phyloP scores from a whole-genome alignment of 2,113 vertebrate genomes.

The Dissostichus mawsoni region DNA sequence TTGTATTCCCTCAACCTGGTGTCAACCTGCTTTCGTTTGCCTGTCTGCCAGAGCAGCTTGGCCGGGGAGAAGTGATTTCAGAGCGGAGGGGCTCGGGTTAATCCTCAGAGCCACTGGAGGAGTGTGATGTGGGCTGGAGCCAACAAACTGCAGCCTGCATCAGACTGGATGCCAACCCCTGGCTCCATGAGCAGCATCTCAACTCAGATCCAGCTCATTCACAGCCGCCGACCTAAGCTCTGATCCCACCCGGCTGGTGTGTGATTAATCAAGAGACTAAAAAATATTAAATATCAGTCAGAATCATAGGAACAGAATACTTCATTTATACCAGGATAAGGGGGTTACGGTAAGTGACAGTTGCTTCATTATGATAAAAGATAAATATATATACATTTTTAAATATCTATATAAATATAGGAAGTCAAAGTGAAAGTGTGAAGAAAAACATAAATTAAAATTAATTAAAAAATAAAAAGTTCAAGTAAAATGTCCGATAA shows the following conservation, averaged over 20 bases:
- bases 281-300: too few relatives aligned
- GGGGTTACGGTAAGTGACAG: too few relatives aligned
- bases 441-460: too few relatives aligned
- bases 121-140: conserved; percentile 32
- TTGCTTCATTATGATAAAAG: too few relatives aligned
- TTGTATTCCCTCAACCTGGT: not conserved
- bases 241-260: conserved; percentile 13
- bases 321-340: too few relatives aligned
- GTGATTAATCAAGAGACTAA: not conserved
- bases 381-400: too few relatives aligned
- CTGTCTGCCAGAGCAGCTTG: conserved; percentile 13
- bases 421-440: too few relatives aligned
- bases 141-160: conserved; percentile 39
- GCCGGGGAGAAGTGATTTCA: not conserved
- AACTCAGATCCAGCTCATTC: conserved; percentile 8
- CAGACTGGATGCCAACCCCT: conserved; percentile 29
- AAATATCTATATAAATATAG: too few relatives aligned
- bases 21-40: conserved; percentile 12
- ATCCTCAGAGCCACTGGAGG: conserved; percentile 38
- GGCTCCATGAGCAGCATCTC: conserved; percentile 32
- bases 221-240: conserved; percentile 8
- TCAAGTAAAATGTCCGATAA: too few relatives aligned
- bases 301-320: too few relatives aligned
- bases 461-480: too few relatives aligned
- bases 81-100: conserved; percentile 41